Percentiles rank a stretch among this genome's conserved stretches.
Conservation (phyloP, 2,888 invertebrate species). For the Stenolophus ochropezus region DNA sequence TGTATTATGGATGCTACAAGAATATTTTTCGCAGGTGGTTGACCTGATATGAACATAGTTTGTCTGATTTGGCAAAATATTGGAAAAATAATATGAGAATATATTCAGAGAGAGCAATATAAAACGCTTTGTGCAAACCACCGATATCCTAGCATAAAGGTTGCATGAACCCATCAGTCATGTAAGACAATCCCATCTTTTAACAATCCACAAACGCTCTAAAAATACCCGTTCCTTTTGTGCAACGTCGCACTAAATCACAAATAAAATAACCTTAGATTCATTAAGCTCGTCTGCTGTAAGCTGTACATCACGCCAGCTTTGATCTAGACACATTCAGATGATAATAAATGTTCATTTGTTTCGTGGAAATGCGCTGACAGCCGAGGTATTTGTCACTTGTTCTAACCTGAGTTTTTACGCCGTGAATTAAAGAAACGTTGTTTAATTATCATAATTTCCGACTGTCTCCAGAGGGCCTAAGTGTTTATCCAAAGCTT, state of each 20-base stretch:
- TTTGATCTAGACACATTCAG: constrained; percentile 44
- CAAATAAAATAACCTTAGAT: constrained; percentile 21
- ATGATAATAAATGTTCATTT: constrained; percentile 46
- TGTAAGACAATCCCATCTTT: not conserved
- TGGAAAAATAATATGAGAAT: not conserved
- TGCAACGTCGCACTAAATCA: constrained; percentile 11
- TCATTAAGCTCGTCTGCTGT: constrained; percentile 28
- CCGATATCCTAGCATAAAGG: not conserved
- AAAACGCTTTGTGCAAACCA: not conserved
- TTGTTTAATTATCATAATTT: constrained; percentile 55
- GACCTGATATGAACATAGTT: not conserved
- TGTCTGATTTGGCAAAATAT: not conserved
- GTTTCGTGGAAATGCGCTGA: constrained; percentile 36
- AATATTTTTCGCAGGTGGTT: not conserved
- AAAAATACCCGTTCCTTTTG: constrained; percentile 15
- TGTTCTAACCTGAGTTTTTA: constrained; percentile 45
- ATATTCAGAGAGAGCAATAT: not conserved
- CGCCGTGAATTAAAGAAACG: constrained; percentile 52
- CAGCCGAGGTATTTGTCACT: constrained; percentile 44
- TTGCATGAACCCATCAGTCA: constrained; percentile 3
- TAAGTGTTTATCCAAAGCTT: constrained; percentile 48
- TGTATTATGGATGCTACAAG: not conserved
- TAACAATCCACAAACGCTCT: constrained; percentile 2
- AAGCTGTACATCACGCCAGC: constrained; percentile 34
- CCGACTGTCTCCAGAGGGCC: constrained; percentile 29